A percentile compares a stretch with the other conserved stretches of the same genome.
These are phyloP conservation scores for Arenaria interpres DNA, from an alignment of 2,113 vertebrate species.

Conservation along the genomic window DNA sequence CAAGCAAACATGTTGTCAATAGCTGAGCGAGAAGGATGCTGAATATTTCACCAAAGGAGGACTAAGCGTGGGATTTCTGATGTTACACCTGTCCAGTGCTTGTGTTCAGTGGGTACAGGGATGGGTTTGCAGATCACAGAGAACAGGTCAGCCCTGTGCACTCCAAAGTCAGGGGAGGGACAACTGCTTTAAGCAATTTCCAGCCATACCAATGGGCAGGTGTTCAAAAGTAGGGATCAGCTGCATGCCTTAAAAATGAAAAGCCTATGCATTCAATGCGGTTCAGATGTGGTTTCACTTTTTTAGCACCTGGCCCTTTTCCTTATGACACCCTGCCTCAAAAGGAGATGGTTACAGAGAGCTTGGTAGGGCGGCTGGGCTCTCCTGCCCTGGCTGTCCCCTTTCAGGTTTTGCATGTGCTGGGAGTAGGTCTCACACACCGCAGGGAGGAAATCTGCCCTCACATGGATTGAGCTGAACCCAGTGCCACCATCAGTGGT, in stretches of 20 bases:
- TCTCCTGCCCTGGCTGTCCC: neutral
- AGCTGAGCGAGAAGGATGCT: neutral
- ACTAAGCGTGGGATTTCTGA: neutral
- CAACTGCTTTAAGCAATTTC: constrained; percentile 51
- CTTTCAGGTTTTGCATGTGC: neutral
- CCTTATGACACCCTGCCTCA: neutral
- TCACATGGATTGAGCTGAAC: rapidly evolving
- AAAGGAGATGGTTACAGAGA: neutral
- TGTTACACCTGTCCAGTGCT: neutral
- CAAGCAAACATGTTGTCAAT: neutral
- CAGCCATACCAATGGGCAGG: neutral
- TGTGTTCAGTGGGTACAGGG: neutral
- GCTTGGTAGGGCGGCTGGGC: neutral
- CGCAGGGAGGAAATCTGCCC: neutral
- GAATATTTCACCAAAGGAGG: neutral
- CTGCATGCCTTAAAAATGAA: neutral
- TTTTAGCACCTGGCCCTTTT: neutral
- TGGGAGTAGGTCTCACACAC: neutral
- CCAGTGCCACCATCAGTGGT: rapidly evolving
- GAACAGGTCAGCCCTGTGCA: neutral
- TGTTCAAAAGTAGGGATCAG: constrained; percentile 6
- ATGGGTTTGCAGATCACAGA: neutral
- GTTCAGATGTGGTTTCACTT: neutral
- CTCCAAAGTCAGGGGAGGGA: neutral
- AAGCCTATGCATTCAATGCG: neutral